Conservation (phyloP, 2,797 vertebrate genomes). For the Typhlichthys subterraneus region DNA sequence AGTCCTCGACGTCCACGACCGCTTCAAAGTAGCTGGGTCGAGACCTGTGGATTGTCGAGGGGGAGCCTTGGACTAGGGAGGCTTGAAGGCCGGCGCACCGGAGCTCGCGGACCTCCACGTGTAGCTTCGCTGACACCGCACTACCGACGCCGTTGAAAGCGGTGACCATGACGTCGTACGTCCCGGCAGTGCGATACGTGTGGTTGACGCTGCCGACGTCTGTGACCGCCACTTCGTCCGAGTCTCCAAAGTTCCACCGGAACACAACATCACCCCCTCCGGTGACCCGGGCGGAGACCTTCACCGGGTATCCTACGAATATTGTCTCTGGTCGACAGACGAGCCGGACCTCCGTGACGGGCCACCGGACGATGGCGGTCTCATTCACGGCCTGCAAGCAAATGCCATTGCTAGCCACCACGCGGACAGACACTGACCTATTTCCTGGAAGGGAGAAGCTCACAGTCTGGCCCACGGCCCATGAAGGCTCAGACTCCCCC, state of each 20-base stretch:
- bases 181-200: conserved; percentile 59
- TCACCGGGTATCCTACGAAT: conserved; percentile 63
- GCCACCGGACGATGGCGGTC: conserved; percentile 61
- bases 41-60: conserved; percentile 60
- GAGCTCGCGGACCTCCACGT: conserved; percentile 59
- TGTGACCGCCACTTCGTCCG: conserved; percentile 35
- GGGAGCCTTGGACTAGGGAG: conserved; percentile 58
- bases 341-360: conserved; percentile 58
- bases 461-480: conserved; percentile 65
- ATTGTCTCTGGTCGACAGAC: conserved; percentile 46
- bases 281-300: conserved; percentile 51
- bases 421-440: conserved; percentile 67
- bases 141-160: conserved; percentile 75
- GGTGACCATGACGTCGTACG: conserved; percentile 58
- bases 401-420: conserved; percentile 66
- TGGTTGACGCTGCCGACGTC: conserved; percentile 51
- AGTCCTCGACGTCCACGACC: conserved; percentile 67
- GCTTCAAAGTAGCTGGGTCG: conserved; percentile 76
- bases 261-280: conserved; percentile 68
- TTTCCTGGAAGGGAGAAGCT: conserved; percentile 58
- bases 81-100: conserved; percentile 65
- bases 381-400: conserved; percentile 64
- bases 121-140: conserved; percentile 36
- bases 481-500: conserved; percentile 28
- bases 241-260: conserved; percentile 78